phyloP scores from a whole-genome alignment of 2,797 vertebrate genomes.

The Helicolenus hilgendorfi region DNA sequence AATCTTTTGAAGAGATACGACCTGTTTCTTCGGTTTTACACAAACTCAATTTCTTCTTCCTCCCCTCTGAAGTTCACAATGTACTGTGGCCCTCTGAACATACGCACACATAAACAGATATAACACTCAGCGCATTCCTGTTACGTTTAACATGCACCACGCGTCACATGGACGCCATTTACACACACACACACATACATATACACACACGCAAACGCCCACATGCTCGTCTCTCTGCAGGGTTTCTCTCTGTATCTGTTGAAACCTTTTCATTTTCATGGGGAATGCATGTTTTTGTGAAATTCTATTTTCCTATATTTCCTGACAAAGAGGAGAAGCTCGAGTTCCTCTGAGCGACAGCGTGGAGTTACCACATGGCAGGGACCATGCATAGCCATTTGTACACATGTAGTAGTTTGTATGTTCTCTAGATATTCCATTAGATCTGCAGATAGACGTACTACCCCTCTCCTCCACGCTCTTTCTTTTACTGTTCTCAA shows the following conservation, averaged over 20 bases:
- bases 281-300: slow-evolving; percentile 73
- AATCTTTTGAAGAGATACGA: slow-evolving; percentile 84
- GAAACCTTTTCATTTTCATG: slow-evolving; percentile 29
- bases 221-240: slow-evolving; percentile 43
- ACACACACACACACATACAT: not conserved
- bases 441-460: slow-evolving; percentile 45
- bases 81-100: slow-evolving; percentile 58
- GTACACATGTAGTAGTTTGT: slow-evolving; percentile 54
- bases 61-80: slow-evolving; percentile 60
- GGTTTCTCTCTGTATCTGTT: slow-evolving; percentile 20
- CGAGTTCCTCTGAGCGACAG: slow-evolving; percentile 62
- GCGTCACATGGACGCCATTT: not conserved
- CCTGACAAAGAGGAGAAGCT: slow-evolving; percentile 72
- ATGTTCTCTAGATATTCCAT: slow-evolving; percentile 34
- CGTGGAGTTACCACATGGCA: slow-evolving; percentile 39
- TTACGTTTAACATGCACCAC: slow-evolving; percentile 13
- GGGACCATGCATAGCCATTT: slow-evolving; percentile 61
- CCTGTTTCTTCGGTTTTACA: slow-evolving; percentile 24
- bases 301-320: slow-evolving; percentile 73
- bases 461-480: not conserved
- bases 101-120: not conserved
- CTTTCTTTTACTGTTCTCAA: slow-evolving; percentile 8
- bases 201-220: not conserved
- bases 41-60: slow-evolving; percentile 50
- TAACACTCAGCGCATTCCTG: slow-evolving; percentile 21